Percentiles rank a stretch among this genome's conserved stretches.
Evolutionary conservation across 2,113 vertebrate species (phyloP).

Genomic region (Phyllostomus discolor): DNA sequence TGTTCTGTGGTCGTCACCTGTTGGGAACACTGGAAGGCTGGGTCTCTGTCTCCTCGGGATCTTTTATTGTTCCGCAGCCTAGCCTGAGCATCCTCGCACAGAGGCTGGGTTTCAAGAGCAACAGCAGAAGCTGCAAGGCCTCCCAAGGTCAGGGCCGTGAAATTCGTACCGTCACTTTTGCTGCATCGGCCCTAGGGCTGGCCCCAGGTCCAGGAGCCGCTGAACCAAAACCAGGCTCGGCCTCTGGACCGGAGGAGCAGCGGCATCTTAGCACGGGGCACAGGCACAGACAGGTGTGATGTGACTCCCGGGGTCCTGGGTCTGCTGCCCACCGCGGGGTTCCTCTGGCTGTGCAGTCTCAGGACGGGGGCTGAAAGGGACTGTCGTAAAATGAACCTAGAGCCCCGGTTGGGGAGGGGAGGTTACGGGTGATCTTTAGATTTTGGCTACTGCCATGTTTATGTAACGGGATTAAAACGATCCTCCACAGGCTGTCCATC

Average conservation of each 20-base stretch:
- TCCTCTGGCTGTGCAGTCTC: background rate
- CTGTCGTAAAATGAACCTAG: background rate
- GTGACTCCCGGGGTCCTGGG: background rate
- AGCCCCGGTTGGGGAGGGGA: background rate
- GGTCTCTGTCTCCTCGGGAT: background rate
- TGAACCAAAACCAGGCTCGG: background rate
- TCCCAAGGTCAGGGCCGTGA: fast-evolving
- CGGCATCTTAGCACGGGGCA: fast-evolving
- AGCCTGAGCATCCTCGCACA: background rate
- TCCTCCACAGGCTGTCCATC: background rate
- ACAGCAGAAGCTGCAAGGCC: background rate
- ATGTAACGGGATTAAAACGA: background rate
- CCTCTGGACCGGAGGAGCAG: background rate
- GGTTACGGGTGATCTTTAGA: background rate
- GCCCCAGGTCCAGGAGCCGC: background rate
- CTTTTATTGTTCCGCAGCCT: background rate
- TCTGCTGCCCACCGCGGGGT: too few species aligned
- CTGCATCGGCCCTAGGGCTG: fast-evolving
- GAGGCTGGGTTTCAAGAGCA: background rate
- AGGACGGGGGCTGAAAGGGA: background rate
- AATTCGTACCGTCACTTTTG: fast-evolving
- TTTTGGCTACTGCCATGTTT: background rate
- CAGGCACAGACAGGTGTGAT: background rate
- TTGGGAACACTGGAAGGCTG: background rate
- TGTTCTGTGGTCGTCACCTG: background rate